Evolutionary conservation across 2,888 invertebrate genomes (phyloP), one percentile per base, ranked within the genome.

Genomic region (Eilema depressum): DNA sequence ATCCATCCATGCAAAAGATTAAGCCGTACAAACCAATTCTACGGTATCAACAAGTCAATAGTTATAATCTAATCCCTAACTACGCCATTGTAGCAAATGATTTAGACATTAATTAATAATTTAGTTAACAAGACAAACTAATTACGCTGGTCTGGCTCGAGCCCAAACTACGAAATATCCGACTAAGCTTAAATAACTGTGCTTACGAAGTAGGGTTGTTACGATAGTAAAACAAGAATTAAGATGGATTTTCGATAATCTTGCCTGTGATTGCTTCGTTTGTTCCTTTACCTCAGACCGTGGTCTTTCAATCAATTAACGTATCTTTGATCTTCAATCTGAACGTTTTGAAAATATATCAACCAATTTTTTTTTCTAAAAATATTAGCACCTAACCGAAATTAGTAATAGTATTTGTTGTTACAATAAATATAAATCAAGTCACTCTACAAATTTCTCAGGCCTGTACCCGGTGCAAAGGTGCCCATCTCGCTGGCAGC

Each of bases 61-160:
- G 59, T 61, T 69, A 67, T 33, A n/a, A 60, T 28, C 17, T n/a
- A 63, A 41, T 71, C 69, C 33, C 20, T 64, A 80, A 76, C 65
- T 74, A 67, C 69, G 33, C 23, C 63, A 63, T 73, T 70, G 74
- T 77, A 64, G 28, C 47, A 78, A 74, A 78, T 71, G 63, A 80
- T 78, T 73, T 64, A 73, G 66, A 71, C 68, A 73, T 81, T 81
- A 81, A 81, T 83, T 81, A 81, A 81, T 83, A 81, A 79, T 79
- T 83, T 74, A 71, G 65, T 59, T 72, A 79, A 83, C 79, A 83
- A 76, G 77, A 79, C 75, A 79, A 81, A 83, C 77, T 83, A 75
- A 81, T 83, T 75, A 83, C 63, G 68, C 30, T 68, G 69, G 62
- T n/a, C 63, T 78, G 75, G 75, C 70, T 60, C 61, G 26, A 33